Evolutionary conservation across 2,888 invertebrate genomes (phyloP), one percentile per base, ranked within the genome.

Genomic region (Lydus trimaculatus): DNA sequence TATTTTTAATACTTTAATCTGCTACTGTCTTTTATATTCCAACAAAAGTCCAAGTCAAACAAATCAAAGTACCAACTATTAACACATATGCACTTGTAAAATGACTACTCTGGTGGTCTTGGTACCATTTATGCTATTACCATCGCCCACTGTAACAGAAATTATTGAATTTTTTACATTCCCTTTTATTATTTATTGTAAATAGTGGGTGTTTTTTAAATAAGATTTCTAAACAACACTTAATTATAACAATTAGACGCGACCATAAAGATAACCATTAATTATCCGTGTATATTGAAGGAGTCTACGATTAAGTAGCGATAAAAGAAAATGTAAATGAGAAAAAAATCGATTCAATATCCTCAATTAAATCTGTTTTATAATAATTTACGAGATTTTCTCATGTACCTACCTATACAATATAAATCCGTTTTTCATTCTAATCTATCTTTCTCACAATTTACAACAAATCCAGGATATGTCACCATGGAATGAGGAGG

Each of bases 361-460:
- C 28, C 48, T 56, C 63, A 28, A 59, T 52, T 60, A 72, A 70
- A 73, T 17, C 17, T 74, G 73, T 72, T 75, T 31, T 77, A n/a
- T n/a, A n/a, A n/a, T 75, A 76, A 77, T 76, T 77, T 76, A 72
- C 69, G 72, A 61, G 71, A 67, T 72, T 72, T 72, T 74, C 75
- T 74, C 73, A 71, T 75, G 61, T 68, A 66, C 70, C 28, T 28
- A 28, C n/a, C n/a, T n/a, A n/a, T n/a, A 28, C 28, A 63, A 56
- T 67, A 71, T 72, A 73, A 73, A 76, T 76, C 71, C 71, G 75
- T 75, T 70, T n/a, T 73, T 74, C 75, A 72, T 76, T 75, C 73
- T 75, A 72, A 72, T 74, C 75, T 74, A 76, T 77, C 76, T 73
- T 72, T 67, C 58, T 60, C 62, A 52, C 66, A 60, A 58, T 63